Conservation (phyloP, 2,113 vertebrate genomes). For the Theristicus caerulescens region DNA sequence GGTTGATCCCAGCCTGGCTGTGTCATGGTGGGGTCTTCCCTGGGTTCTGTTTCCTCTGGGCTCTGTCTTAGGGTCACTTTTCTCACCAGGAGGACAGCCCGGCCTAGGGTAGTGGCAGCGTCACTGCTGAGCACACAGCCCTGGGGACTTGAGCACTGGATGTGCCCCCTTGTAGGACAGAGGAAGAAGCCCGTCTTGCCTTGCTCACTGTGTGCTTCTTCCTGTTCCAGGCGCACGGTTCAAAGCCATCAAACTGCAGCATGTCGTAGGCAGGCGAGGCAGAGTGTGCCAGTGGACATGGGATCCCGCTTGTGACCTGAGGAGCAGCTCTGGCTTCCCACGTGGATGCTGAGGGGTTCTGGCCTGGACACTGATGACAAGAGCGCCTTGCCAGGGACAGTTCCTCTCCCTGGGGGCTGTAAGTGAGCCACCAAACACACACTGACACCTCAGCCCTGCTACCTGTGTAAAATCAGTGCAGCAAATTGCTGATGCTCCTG, state of each 20-base stretch:
- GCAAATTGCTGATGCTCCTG: neutral
- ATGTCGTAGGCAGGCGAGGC: slow-evolving; percentile 61
- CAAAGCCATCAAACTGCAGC: slow-evolving; percentile 76
- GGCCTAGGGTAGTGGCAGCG: neutral
- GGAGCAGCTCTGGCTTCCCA: neutral
- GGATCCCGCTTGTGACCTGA: neutral
- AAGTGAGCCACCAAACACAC: neutral
- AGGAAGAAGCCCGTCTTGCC: neutral
- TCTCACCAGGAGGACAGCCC: neutral
- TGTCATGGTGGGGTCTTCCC: neutral
- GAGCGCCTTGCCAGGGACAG: neutral
- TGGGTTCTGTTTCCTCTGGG: neutral
- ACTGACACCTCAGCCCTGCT: neutral
- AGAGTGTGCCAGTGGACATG: neutral
- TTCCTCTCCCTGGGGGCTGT: neutral
- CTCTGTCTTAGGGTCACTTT: neutral
- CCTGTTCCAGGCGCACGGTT: slow-evolving; percentile 56
- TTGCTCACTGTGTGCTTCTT: neutral
- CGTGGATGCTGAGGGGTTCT: rapidly evolving
- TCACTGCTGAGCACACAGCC: neutral
- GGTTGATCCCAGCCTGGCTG: neutral
- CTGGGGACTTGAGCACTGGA: neutral
- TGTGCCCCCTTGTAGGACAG: neutral
- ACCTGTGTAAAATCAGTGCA: neutral
- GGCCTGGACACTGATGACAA: neutral